These are phyloP conservation scores for Drosophila dunni DNA, from an alignment of 1,140 invertebrate genomes.

Conservation along the genomic window DNA sequence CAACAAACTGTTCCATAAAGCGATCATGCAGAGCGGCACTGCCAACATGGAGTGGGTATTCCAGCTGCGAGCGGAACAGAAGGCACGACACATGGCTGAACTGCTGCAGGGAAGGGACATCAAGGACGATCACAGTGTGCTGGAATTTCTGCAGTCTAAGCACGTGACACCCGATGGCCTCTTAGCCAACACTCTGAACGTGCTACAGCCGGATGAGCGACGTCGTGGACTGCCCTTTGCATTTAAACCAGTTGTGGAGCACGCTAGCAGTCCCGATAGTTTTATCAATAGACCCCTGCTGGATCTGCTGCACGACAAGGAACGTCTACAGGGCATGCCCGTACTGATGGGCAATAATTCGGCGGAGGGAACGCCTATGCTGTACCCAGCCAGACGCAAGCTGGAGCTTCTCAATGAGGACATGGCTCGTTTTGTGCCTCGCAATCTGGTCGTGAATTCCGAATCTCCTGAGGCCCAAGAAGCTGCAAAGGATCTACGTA, in stretches of 20 bases:
- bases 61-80: conserved; percentile 41
- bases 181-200: conserved; percentile 44
- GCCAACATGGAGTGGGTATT: conserved; percentile 77
- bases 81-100: conserved; percentile 57
- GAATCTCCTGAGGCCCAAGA: conserved; percentile 27
- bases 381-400: conserved; percentile 51
- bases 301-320: conserved; percentile 58
- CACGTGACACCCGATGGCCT: conserved; percentile 42
- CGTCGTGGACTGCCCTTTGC: conserved; percentile 66
- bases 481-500: conserved; percentile 59
- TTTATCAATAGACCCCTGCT: conserved; percentile 57
- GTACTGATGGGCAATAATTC: conserved; percentile 75
- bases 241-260: conserved; percentile 77
- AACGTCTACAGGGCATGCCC: conserved; percentile 54
- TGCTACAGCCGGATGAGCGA: conserved; percentile 66
- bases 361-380: conserved; percentile 67
- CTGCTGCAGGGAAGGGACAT: conserved; percentile 57
- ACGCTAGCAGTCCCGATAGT: conserved; percentile 54
- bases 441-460: conserved; percentile 48
- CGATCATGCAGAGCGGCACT: conserved; percentile 85
- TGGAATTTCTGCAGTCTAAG: conserved; percentile 65
- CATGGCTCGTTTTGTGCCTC: conserved; percentile 63
- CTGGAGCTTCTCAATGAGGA: conserved; percentile 62
- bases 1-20: conserved; percentile 83
- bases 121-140: conserved; percentile 27